Base-by-base conservation (phyloP, 2,888 invertebrate genomes). In the Patella pellucida region DNA sequence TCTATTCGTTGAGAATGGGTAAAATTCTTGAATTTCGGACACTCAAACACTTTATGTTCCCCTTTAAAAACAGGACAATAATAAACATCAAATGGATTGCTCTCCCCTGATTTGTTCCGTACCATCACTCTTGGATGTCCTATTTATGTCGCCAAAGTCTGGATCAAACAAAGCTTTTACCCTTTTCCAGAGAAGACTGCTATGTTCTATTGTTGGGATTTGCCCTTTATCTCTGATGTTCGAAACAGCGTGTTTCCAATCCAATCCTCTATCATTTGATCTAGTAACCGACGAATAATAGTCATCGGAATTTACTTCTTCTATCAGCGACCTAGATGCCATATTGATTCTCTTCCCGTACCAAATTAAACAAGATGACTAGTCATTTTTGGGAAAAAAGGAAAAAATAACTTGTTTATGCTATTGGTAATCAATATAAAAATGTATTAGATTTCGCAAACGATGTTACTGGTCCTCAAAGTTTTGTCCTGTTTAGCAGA, bases 141-240 rank as follows among this genome's bases (percentile, higher is more conserved):
- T 16, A 9, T 52, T 69, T 0, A 75, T n/a, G 31, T 75, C 75
- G 14, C 72, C 75, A 56, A 76, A 76, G 31, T 76, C 76, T n/a
- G 73, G 76, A 50, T 76, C 76, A 72, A 73, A 76, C n/a, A 73
- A 70, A 12, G 69, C 69, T 56, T 56, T 56, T 15, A 76, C 76
- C 16, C 50, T n/a, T 62, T 76, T 69, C 14, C 73, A 7, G 15
- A 56, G 7, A 56, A 56, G n/a, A 11, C 19, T 19, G 19, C 56
- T 56, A 56, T 56, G 56, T n/a, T 14, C n/a, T n/a, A 56, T 56
- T 56, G 56, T 56, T n/a, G 56, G 56, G 7, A 19, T 11, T 7
- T n/a, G 16, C 5, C 56, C 56, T 56, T 56, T 56, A 16, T 56
- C 56, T 11, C 56, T 56, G n/a, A 56, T 56, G 56, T 56, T 19